Base-by-base conservation (phyloP, 1,140 invertebrate genomes). In the Asobara japonica region DNA sequence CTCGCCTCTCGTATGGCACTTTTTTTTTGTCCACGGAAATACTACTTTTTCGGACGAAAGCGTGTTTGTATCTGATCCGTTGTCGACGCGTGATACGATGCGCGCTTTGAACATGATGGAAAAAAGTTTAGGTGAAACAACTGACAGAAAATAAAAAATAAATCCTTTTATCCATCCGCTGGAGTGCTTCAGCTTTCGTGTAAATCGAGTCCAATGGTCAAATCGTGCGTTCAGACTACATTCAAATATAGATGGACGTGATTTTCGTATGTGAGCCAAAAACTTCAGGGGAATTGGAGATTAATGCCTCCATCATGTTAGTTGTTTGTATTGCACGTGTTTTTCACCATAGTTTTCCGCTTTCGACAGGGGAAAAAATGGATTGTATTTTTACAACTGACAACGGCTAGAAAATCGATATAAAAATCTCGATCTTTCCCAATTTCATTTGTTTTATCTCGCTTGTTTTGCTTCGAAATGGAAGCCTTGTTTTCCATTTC, bases 281-380 rank as follows among this genome's bases (percentile, higher is more conserved):
- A 65, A 65, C 62, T 31, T 65, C n/a, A n/a, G n/a, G 62, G 18
- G 51, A 22, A 56, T 56, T 65, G 29, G 18, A 65, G 62, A 65
- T 65, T 65, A 65, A 65, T 36, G 62, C 31, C 33, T 56, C 51
- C 20, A 22, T 56, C 51, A 7, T 27, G 3, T 22, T 18, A 10
- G 25, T 25, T 56, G 51, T 56, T 56, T 56, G 20, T 25, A 56
- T 13, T 25, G 51, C 25, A n/a, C 51, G 20, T 25, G 51, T 7
- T 18, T 25, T 10, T 56, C 51, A 11, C 13, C 25, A 10, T 56
- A 25, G 25, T 22, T 3, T 10, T 56, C 51, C 22, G 20, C 6
- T 56, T 56, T 56, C 22, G 10, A 25, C 51, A 25, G 20, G 10
- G 18, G 3, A 10, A 56, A 27, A 56, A 36, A 36, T 11, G 11